A percentile compares a stretch with the other conserved stretches of the same genome.
phyloP scores from a whole-genome alignment of 2,113 vertebrate species.

The Boleophthalmus pectinirostris region DNA sequence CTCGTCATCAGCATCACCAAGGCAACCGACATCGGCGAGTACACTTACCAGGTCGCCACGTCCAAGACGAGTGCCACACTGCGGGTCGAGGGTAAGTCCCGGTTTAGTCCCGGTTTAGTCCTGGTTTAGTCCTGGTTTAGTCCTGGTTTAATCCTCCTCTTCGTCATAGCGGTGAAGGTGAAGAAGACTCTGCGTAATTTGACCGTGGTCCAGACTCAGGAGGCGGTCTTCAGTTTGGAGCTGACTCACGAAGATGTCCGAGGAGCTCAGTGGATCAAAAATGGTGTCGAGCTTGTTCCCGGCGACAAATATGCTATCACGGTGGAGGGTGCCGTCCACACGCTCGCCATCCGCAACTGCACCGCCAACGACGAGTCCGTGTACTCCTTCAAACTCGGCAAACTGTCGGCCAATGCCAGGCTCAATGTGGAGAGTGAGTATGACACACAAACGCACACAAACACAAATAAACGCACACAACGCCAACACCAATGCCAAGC shows the following conservation, averaged over 20 bases:
- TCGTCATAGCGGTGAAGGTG: constrained; percentile 88
- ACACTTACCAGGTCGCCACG: constrained; percentile 91
- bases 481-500: too few species aligned
- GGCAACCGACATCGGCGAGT: constrained; percentile 88
- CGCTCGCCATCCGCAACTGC: constrained; percentile 87
- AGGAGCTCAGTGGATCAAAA: constrained; percentile 95
- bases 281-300: constrained; percentile 85
- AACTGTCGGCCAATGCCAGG: constrained; percentile 90
- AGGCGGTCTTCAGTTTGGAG: constrained; percentile 89
- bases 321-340: constrained; percentile 83
- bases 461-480: too few species aligned
- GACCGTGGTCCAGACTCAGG: constrained; percentile 92
- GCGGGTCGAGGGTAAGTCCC: constrained; percentile 86
- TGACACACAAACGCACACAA: too few species aligned
- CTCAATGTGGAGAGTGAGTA: constrained; percentile 94
- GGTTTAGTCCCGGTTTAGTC: too few species aligned
- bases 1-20: constrained; percentile 85
- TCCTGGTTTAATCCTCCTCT: not conserved
- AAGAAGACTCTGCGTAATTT: constrained; percentile 96
- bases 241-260: constrained; percentile 90
- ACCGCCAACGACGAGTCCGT: constrained; percentile 87
- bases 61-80: constrained; percentile 91
- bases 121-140: not conserved
- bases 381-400: constrained; percentile 95
- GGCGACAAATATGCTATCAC: constrained; percentile 88